Conservation (phyloP, 2,113 vertebrate species). For the Caranx melampygus region DNA sequence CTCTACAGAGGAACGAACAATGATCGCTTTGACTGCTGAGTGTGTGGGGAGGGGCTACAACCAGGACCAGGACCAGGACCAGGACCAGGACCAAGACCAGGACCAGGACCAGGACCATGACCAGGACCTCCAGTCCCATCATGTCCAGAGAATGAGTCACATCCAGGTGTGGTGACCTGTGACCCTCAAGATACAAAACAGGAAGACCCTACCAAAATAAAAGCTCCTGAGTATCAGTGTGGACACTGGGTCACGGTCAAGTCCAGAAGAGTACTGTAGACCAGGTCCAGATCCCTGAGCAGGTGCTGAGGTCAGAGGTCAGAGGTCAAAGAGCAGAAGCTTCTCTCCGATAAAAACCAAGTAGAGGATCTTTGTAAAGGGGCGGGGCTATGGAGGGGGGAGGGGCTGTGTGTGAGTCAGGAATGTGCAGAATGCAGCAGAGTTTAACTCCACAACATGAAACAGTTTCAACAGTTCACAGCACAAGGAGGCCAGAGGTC, state of each 20-base stretch:
- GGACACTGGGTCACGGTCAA: background rate
- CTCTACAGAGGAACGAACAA: slow-evolving; percentile 84
- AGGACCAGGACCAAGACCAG: too few species aligned
- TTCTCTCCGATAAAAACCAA: background rate
- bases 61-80: too few species aligned
- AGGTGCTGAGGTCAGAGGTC: slow-evolving; percentile 43
- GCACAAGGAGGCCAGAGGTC: background rate
- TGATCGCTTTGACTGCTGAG: slow-evolving; percentile 86
- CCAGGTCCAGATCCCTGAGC: background rate
- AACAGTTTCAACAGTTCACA: slow-evolving; percentile 14
- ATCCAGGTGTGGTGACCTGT: too few species aligned
- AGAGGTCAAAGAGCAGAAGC: slow-evolving; percentile 10
- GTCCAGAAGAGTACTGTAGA: background rate
- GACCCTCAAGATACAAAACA: too few species aligned
- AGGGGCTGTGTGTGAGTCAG: background rate
- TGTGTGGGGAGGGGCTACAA: background rate
- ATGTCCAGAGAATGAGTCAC: too few species aligned
- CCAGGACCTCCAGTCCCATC: too few species aligned
- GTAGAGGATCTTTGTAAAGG: background rate
- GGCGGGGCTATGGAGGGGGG: background rate
- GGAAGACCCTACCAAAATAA: too few species aligned
- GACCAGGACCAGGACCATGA: too few species aligned
- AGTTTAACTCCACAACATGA: slow-evolving; percentile 6
- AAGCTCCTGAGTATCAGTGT: background rate
- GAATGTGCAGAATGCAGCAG: slow-evolving; percentile 39